A percentile compares a stretch with the other conserved stretches of the same genome.
Evolutionary conservation across 35 echinoderm and acorn worm species (phyloP).

Genomic region (Ptychodera flava): DNA sequence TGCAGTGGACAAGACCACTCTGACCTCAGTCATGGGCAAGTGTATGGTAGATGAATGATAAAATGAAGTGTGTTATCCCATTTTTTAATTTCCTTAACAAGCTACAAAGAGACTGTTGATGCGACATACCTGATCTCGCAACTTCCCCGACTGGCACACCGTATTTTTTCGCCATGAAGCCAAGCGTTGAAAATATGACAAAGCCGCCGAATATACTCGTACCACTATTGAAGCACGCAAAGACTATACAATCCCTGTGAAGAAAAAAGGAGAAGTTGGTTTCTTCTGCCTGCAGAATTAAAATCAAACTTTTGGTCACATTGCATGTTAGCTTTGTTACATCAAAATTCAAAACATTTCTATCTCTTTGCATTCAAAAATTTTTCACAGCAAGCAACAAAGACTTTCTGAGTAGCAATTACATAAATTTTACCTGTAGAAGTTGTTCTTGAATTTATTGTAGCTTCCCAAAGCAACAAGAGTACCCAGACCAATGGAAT

Average conservation of each 20-base stretch:
- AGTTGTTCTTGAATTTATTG: constrained; percentile 90
- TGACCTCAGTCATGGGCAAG: no score
- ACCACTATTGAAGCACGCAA: constrained; percentile 58
- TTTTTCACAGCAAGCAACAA: no score
- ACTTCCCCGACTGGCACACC: constrained; percentile 47
- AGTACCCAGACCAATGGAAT: constrained; percentile 85
- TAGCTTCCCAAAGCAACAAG: constrained; percentile 90
- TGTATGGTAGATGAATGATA: no score
- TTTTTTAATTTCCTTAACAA: no score
- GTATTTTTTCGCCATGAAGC: constrained; percentile 71
- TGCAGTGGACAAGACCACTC: no score
- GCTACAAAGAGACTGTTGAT: no score
- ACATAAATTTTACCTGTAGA: constrained; percentile 63
- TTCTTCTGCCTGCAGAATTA: background rate
- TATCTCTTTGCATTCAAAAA: no score
- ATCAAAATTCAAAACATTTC: no score
- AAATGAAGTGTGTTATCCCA: no score
- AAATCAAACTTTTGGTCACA: background rate
- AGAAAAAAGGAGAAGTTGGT: background rate
- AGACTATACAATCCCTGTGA: constrained; percentile 65
- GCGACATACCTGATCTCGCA: constrained; percentile 55
- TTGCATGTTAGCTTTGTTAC: no score
- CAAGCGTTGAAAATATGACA: constrained; percentile 78
- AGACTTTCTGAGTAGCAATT: no score
- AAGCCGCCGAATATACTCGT: constrained; percentile 88